Percentiles rank a stretch among this genome's conserved stretches.
These are phyloP conservation scores for Potamilus streckersoni DNA, from an alignment of 1,140 invertebrate species.

Conservation along the genomic window DNA sequence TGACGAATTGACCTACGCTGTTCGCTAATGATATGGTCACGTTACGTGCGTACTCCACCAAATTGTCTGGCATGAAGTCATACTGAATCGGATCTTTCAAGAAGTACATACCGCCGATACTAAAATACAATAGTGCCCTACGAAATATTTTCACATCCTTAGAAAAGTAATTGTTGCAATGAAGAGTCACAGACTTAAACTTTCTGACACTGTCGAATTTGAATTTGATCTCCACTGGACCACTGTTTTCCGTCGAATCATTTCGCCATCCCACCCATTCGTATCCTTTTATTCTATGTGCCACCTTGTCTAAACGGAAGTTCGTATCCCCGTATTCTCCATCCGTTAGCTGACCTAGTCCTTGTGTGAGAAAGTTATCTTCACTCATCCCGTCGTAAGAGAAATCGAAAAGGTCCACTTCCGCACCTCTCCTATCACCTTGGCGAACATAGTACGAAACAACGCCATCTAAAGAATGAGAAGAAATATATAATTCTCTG, in stretches of 20 bases:
- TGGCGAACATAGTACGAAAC: conserved; percentile 86
- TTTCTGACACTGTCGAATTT: conserved; percentile 90
- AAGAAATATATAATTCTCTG: neutral
- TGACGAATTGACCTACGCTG: conserved; percentile 84
- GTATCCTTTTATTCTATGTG: conserved; percentile 78
- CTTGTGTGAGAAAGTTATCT: conserved; percentile 70
- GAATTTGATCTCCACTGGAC: conserved; percentile 72
- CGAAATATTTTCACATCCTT: conserved; percentile 76
- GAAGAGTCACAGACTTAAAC: conserved; percentile 86
- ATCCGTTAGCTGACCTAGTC: conserved; percentile 90
- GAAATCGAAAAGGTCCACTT: conserved; percentile 88
- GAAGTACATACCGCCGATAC: conserved; percentile 81
- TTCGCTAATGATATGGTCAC: conserved; percentile 87
- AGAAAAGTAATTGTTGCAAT: conserved; percentile 80
- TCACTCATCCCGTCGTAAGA: conserved; percentile 87
- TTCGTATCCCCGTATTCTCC: conserved; percentile 82
- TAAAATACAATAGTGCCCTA: conserved; percentile 81
- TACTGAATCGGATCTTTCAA: conserved; percentile 78
- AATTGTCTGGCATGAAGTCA: conserved; percentile 82
- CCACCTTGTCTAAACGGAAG: conserved; percentile 78
- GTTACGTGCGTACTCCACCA: conserved; percentile 85
- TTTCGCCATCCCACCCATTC: conserved; percentile 95
- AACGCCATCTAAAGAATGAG: conserved; percentile 77
- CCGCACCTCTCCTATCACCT: conserved; percentile 78
- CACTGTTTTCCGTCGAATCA: conserved; percentile 73